Conservation (phyloP, 2,888 invertebrate species). For the Drosophila parthenogenetica region DNA sequence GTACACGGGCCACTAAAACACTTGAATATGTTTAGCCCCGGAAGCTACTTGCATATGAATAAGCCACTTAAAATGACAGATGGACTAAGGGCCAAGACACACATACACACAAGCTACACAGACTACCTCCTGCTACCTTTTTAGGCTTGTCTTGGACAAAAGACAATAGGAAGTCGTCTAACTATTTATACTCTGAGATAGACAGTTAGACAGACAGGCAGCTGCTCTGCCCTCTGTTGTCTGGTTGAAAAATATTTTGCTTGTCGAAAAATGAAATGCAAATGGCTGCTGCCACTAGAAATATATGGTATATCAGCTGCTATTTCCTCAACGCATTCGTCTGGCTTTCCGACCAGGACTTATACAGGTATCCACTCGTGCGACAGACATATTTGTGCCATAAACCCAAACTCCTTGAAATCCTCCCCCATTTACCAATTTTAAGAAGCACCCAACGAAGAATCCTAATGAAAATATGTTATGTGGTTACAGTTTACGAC, state of each 20-base stretch:
- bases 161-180: slow-evolving; percentile 73
- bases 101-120: slow-evolving; percentile 6
- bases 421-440: slow-evolving; percentile 13
- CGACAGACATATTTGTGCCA: slow-evolving; percentile 28
- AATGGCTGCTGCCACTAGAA: slow-evolving; percentile 65
- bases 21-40: slow-evolving; percentile 81
- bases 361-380: slow-evolving; percentile 44
- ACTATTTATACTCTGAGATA: slow-evolving; percentile 67
- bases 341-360: slow-evolving; percentile 57
- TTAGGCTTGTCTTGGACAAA: slow-evolving; percentile 48
- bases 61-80: slow-evolving; percentile 83
- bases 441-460: slow-evolving; percentile 45
- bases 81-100: slow-evolving; percentile 59
- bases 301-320: slow-evolving; percentile 60
- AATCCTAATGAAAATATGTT: slow-evolving; percentile 73
- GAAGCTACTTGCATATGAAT: slow-evolving; percentile 82
- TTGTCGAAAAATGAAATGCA: slow-evolving; percentile 78
- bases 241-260: slow-evolving; percentile 65
- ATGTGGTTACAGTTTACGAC: slow-evolving; percentile 69
- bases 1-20: slow-evolving; percentile 78
- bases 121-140: not conserved
- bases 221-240: slow-evolving; percentile 7
- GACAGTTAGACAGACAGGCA: slow-evolving; percentile 12
- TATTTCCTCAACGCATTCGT: slow-evolving; percentile 54
- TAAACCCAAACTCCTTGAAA: slow-evolving; percentile 4